phyloP scores from a whole-genome alignment of 2,888 invertebrate genomes.

The Nomada ferruginata region DNA sequence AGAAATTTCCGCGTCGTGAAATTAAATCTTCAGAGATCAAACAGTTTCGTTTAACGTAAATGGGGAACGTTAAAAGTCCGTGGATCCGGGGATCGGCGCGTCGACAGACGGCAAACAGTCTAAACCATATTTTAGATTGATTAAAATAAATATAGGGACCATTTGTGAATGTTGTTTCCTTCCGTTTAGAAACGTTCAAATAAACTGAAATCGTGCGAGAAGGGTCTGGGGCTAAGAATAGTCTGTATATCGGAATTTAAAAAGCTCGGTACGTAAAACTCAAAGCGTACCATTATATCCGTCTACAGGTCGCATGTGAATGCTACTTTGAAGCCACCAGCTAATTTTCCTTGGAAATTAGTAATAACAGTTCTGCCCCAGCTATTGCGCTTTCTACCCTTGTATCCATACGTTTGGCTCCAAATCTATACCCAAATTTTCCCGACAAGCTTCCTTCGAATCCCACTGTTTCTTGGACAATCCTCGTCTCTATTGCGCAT shows the following conservation, averaged over 20 bases:
- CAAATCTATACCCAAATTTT: neutral
- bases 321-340: neutral
- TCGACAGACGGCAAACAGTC: conserved; percentile 34
- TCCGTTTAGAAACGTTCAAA: conserved; percentile 53
- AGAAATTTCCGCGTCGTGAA: neutral
- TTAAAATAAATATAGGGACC: conserved; percentile 52
- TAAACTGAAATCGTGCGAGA: conserved; percentile 40
- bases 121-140: conserved; percentile 46
- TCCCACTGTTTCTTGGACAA: neutral
- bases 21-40: conserved; percentile 12
- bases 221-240: conserved; percentile 43
- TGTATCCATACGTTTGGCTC: neutral
- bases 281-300: conserved; percentile 7
- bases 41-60: neutral
- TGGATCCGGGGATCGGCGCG: conserved; percentile 7
- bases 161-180: conserved; percentile 46
- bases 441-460: neutral
- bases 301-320: conserved; percentile 7
- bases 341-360: neutral
- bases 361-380: neutral
- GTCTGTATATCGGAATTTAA: conserved; percentile 46
- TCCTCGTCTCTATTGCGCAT: conserved; percentile 15
- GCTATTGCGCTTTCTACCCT: neutral
- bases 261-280: conserved; percentile 35
- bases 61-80: neutral